Evolutionary conservation across 1,140 invertebrate species (phyloP).

Genomic region (Micrasema longulum): DNA sequence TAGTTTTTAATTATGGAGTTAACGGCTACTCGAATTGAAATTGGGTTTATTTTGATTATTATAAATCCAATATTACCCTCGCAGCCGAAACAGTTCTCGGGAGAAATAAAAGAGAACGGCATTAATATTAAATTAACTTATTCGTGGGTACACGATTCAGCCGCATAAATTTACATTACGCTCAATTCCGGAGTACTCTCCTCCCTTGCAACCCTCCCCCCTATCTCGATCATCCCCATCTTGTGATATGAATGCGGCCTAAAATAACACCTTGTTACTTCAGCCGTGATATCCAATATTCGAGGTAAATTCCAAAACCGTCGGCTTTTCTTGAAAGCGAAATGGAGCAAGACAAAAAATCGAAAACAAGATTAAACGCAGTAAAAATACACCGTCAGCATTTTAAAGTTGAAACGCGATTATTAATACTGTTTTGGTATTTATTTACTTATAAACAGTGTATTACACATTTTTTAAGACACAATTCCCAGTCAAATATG

Average conservation of each 20-base stretch:
- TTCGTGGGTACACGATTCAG: slow-evolving; percentile 42
- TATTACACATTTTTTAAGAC: too few species aligned
- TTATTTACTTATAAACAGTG: too few species aligned
- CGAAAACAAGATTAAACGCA: too few species aligned
- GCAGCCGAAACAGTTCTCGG: slow-evolving; percentile 3
- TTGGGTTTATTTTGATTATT: slow-evolving; percentile 3
- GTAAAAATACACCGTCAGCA: too few species aligned
- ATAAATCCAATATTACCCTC: slow-evolving; percentile 1
- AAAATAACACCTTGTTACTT: slow-evolving; percentile 48
- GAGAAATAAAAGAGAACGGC: slow-evolving; percentile 38
- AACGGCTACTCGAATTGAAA: neutral
- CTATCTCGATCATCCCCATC: slow-evolving; percentile 14
- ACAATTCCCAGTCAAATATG: too few species aligned
- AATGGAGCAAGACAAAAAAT: too few species aligned
- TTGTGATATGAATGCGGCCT: slow-evolving; percentile 23
- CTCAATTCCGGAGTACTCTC: slow-evolving; percentile 43
- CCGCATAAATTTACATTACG: slow-evolving; percentile 54
- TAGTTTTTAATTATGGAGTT: too few species aligned
- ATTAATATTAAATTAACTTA: slow-evolving; percentile 48
- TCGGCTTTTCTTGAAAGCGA: too few species aligned
- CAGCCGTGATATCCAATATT: slow-evolving; percentile 53
- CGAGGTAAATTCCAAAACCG: slow-evolving; percentile 25
- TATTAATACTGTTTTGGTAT: too few species aligned
- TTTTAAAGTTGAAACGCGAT: too few species aligned
- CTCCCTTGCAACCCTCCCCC: slow-evolving; percentile 16